Conservation (phyloP, 2,797 vertebrate species). For the Alcedo atthis region DNA sequence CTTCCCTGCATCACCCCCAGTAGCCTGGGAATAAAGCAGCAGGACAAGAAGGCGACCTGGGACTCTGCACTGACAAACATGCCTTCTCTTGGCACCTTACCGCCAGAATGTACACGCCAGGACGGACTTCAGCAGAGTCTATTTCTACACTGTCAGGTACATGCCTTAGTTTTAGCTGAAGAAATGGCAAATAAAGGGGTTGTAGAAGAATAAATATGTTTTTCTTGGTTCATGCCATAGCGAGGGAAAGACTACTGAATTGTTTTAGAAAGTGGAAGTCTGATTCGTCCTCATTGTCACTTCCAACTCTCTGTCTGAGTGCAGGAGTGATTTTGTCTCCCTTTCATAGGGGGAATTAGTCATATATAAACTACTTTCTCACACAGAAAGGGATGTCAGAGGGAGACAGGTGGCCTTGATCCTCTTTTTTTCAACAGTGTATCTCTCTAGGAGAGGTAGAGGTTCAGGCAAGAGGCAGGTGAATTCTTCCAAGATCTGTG, state of each 20-base stretch:
- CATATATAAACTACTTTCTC: background rate
- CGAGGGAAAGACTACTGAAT: constrained; percentile 49
- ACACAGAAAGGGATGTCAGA: background rate
- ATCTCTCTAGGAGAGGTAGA: background rate
- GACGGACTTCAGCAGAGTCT: background rate
- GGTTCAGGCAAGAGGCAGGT: background rate
- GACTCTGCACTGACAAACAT: background rate
- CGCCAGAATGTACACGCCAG: background rate
- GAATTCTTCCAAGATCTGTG: background rate
- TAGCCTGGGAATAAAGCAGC: background rate
- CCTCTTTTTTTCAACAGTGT: background rate
- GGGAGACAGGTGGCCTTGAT: background rate
- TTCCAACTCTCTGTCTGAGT: constrained; percentile 47
- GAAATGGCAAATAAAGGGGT: background rate
- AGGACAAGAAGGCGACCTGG: background rate
- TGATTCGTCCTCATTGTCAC: constrained; percentile 70
- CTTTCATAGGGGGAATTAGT: background rate
- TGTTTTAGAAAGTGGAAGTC: constrained; percentile 50
- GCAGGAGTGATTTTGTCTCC: constrained; percentile 1
- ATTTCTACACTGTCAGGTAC: background rate
- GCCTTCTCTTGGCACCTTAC: background rate
- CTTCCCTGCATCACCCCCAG: background rate
- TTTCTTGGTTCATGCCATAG: constrained; percentile 40
- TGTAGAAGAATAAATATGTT: constrained; percentile 48
- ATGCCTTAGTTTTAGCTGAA: background rate